phyloP scores from a whole-genome alignment of 2,113 vertebrate genomes.

The Turdus rufiventris region DNA sequence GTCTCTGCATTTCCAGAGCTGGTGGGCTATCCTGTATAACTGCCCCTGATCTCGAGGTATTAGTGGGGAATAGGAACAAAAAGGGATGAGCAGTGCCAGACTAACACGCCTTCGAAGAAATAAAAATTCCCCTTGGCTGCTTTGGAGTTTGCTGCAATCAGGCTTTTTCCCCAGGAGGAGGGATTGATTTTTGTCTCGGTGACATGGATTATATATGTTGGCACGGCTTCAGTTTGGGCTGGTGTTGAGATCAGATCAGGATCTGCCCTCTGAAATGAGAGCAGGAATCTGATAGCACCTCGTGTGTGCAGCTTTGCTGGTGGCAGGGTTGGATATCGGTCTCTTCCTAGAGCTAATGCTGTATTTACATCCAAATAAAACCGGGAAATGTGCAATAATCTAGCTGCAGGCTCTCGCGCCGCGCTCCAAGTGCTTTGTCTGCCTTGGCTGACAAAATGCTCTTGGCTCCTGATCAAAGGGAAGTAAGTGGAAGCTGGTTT shows the following conservation, averaged over 20 bases:
- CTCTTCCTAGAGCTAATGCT: neutral
- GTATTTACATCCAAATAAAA: conserved; percentile 9
- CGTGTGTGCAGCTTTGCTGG: neutral
- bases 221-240: neutral
- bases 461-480: conserved; percentile 51
- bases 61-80: neutral
- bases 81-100: neutral
- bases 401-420: neutral
- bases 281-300: neutral
- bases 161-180: neutral
- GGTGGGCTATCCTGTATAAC: neutral
- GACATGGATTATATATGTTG: accelerated
- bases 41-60: neutral
- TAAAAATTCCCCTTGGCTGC: neutral
- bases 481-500: conserved; percentile 16
- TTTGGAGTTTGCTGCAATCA: neutral
- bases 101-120: neutral
- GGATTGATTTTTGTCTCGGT: neutral
- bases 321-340: neutral
- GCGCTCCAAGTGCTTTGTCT: neutral
- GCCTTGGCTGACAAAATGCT: conserved; percentile 40
- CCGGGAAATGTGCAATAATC: neutral
- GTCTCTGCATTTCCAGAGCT: neutral
- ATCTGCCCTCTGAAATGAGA: neutral
- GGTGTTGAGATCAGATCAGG: neutral